Evolutionary conservation across 2,113 vertebrate species (phyloP).

Genomic region (Actenoides lindsayi): DNA sequence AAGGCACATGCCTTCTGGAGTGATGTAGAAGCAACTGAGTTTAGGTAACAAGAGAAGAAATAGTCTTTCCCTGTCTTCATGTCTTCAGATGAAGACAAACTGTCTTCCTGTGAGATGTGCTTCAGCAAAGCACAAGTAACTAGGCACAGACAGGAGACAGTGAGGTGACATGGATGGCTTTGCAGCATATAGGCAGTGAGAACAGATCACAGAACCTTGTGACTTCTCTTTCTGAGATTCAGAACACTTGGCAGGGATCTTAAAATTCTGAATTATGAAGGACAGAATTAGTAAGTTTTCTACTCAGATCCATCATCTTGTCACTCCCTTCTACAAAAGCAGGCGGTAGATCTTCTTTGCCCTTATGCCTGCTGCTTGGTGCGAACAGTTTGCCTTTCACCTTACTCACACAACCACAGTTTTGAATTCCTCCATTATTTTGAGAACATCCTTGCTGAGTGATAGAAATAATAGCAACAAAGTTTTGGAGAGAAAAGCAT

Average conservation of each 20-base stretch:
- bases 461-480: neutral
- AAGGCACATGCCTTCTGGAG: neutral
- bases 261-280: neutral
- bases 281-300: neutral
- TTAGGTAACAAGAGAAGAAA: neutral
- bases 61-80: neutral
- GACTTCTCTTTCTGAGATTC: neutral
- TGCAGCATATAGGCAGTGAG: neutral
- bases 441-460: neutral
- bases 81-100: neutral
- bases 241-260: neutral
- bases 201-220: neutral
- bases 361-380: neutral
- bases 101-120: neutral
- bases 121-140: neutral
- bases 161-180: neutral
- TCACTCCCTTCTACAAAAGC: neutral
- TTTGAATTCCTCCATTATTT: neutral
- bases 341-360: neutral
- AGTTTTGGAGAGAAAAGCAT: neutral
- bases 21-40: neutral
- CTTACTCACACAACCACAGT: neutral
- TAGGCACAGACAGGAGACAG: neutral
- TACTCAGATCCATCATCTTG: neutral
- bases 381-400: neutral